Evolutionary conservation across 2,113 vertebrate species (phyloP), one percentile per base, ranked within the genome.

Genomic region (Grammomys surdaster): DNA sequence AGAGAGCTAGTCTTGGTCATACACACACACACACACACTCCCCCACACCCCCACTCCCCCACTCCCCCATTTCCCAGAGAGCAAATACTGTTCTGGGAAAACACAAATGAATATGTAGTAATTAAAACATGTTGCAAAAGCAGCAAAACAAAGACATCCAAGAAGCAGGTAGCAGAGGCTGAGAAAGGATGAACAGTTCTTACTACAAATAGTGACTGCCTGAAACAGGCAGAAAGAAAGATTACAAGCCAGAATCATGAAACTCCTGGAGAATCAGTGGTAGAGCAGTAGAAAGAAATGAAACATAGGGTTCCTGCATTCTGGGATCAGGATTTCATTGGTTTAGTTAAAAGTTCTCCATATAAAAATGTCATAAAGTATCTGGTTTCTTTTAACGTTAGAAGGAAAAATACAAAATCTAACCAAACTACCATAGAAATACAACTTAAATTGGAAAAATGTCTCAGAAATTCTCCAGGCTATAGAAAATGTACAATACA

Each of bases 381-480:
- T 40, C 72, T 72, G 33, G 14, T 77, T 95, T 73, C 58, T 24
- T 82, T 89, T 43, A 69, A 75, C 17, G 60, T 16, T 6, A 77
- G 58, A 89, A 92, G 63, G 43, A 78, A 96, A 89, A 91, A 63
- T 67, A 31, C 19, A 93, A 94, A 96, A 69, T 88, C 58, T 65
- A 90, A 31, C 3, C 69, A 69, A 94, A 58, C 0, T 31, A 80
- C 81, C 14, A 82, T 12, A 90, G 33, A 92, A 56, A 81, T 46
- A 81, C 77, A 88, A 67, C 73, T 65, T 51, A 84, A 90, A 77
- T 78, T 73, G 2, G 16, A 82, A 60, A 77, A 24, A 94, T 89
- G 26, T 11, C 91, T 81, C 56, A 75, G 60, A 81, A 77, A 40
- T 60, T 54, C 60, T 80, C 81, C 67, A 86, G 36, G 80, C 19